Percentiles rank a stretch among this genome's conserved stretches.
phyloP scores from a whole-genome alignment of 2,888 invertebrate genomes.

The Mactromeris polynyma region DNA sequence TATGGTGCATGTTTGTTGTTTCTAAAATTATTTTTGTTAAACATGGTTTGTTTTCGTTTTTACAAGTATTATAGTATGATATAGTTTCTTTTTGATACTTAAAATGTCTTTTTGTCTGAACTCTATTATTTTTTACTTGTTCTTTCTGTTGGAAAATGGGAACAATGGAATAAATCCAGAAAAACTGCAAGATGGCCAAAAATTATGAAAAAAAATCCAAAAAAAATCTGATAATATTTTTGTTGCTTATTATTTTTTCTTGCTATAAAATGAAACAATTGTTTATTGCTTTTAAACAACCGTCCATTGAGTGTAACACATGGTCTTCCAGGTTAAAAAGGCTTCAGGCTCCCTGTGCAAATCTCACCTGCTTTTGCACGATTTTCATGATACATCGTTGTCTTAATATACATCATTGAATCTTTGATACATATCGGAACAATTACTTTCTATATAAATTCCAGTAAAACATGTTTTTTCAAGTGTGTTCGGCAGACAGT shows the following conservation, averaged over 20 bases:
- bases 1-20: too few relatives aligned
- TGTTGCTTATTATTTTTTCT: neutral
- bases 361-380: neutral
- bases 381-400: neutral
- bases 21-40: too few relatives aligned
- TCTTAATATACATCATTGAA: neutral
- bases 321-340: neutral
- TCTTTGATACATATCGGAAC: neutral
- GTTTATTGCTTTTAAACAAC: neutral
- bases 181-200: constrained; percentile 1
- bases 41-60: too few relatives aligned
- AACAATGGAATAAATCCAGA: neutral
- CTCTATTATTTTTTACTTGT: too few relatives aligned
- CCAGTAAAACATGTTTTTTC: neutral
- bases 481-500: neutral
- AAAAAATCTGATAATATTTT: neutral
- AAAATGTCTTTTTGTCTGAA: too few relatives aligned
- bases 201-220: neutral
- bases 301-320: neutral
- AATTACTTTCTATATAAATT: neutral
- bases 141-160: too few relatives aligned
- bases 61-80: too few relatives aligned
- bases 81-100: too few relatives aligned
- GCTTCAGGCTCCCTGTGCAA: neutral
- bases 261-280: neutral